These are phyloP conservation scores for Brachypteracias leptosomus DNA, from an alignment of 2,113 vertebrate genomes.

Conservation along the genomic window DNA sequence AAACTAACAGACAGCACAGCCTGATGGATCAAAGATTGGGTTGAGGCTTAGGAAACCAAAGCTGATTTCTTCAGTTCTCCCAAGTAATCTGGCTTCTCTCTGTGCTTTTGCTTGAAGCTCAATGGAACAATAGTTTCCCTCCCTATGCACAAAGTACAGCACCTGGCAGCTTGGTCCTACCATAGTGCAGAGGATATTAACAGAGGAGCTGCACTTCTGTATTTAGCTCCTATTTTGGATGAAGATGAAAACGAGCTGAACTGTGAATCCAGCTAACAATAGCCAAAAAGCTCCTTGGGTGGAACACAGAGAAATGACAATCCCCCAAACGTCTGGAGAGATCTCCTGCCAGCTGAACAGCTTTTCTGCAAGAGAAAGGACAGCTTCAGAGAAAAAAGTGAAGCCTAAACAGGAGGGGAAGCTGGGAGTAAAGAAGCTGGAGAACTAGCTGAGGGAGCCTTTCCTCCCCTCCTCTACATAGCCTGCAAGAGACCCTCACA, in stretches of 20 bases:
- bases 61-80: conserved; percentile 41
- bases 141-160: conserved; percentile 9
- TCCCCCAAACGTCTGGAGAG: background rate
- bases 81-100: conserved; percentile 43
- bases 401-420: background rate
- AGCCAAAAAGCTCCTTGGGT: conserved; percentile 22
- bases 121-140: background rate
- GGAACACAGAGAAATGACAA: conserved; percentile 19
- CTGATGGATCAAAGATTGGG: conserved; percentile 29
- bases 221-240: background rate
- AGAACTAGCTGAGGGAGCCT: background rate
- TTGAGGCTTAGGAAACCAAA: conserved; percentile 24
- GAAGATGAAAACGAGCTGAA: conserved; percentile 34
- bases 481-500: background rate
- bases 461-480: background rate
- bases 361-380: conserved; percentile 18
- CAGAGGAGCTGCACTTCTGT: conserved; percentile 10
- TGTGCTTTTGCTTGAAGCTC: conserved; percentile 23
- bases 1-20: background rate
- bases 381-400: background rate
- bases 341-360: background rate
- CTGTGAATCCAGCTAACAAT: conserved; percentile 25
- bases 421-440: background rate
- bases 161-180: conserved; percentile 38
- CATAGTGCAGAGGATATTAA: background rate